Conservation (phyloP, 2,113 vertebrate species). For the Corythornis cristatus region DNA sequence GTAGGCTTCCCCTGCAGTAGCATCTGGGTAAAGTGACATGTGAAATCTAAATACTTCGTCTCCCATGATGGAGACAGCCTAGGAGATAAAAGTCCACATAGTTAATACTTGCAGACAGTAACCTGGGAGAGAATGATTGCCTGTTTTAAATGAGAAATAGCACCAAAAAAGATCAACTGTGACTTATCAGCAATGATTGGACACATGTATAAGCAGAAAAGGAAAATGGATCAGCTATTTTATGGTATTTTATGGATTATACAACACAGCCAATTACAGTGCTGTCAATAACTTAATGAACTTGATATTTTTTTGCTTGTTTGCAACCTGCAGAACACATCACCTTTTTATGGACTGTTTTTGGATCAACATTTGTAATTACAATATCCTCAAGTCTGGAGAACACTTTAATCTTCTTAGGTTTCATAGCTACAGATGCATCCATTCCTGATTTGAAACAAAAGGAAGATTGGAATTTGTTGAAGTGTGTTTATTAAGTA, state of each 20-base stretch:
- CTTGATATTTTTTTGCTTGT: not conserved
- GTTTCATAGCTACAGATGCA: conserved; percentile 80
- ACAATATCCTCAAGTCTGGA: conserved; percentile 87
- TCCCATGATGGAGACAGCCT: conserved; percentile 93
- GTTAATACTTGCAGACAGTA: not conserved
- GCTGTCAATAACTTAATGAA: not conserved
- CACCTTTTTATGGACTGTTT: conserved; percentile 90
- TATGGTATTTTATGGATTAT: not conserved
- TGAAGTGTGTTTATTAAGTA: not conserved
- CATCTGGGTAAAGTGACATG: conserved; percentile 87
- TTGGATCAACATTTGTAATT: conserved; percentile 84
- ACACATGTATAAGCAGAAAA: not conserved
- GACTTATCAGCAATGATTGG: not conserved
- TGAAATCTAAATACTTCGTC: conserved; percentile 94
- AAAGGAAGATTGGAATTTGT: not conserved
- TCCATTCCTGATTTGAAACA: conserved; percentile 82
- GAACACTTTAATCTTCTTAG: conserved; percentile 83
- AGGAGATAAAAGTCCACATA: not conserved
- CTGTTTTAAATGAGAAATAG: not conserved
- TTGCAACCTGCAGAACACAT: not conserved
- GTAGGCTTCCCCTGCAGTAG: conserved; percentile 87
- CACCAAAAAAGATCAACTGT: not conserved
- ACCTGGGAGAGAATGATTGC: not conserved
- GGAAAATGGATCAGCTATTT: not conserved
- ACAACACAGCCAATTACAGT: not conserved